phyloP scores from a whole-genome alignment of 2,888 invertebrate species.

The Oligia fasciuncula region DNA sequence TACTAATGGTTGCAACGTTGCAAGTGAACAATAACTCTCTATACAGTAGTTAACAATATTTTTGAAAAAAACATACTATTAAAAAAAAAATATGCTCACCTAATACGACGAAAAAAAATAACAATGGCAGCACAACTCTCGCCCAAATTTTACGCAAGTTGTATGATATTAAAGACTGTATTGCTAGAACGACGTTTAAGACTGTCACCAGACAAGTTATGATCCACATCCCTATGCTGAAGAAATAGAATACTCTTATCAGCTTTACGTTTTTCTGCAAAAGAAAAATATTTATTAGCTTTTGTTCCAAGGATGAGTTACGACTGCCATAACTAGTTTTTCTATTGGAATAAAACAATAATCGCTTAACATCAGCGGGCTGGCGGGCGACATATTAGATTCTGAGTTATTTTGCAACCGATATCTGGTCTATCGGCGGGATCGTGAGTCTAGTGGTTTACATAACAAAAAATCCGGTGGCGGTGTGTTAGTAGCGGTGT shows the following conservation, averaged over 20 bases:
- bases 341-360: background rate
- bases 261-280: slow-evolving; percentile 38
- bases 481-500: too few relatives aligned
- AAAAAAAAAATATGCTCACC: background rate
- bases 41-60: background rate
- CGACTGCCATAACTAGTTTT: background rate
- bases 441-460: too few relatives aligned
- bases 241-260: slow-evolving; percentile 15
- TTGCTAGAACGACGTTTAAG: accelerated
- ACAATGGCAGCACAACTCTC: accelerated
- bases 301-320: background rate
- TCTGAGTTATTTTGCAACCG: too few relatives aligned
- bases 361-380: too few relatives aligned
- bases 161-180: accelerated
- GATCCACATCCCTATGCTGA: slow-evolving; percentile 24
- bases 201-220: background rate
- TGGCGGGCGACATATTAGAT: too few relatives aligned
- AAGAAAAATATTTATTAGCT: background rate
- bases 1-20: background rate
- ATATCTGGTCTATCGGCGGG: too few relatives aligned
- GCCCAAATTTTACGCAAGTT: accelerated
- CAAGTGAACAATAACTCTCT: background rate
- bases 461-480: too few relatives aligned
- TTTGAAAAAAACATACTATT: background rate
- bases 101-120: background rate